phyloP scores from a whole-genome alignment of 2,888 invertebrate species.

The Choreutis nemorana region DNA sequence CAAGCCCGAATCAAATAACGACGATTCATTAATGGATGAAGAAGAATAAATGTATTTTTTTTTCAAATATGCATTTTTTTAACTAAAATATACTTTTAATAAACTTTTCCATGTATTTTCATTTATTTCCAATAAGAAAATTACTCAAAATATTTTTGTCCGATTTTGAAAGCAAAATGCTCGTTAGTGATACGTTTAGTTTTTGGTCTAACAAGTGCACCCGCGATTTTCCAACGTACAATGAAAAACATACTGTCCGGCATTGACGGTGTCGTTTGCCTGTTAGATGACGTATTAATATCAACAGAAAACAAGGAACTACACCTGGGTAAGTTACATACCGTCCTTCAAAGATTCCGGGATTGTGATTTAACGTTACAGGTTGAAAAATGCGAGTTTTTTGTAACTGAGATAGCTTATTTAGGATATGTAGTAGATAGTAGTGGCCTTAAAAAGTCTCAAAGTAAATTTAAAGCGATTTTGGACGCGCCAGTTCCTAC shows the following conservation, averaged over 20 bases:
- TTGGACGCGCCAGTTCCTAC: slow-evolving; percentile 1
- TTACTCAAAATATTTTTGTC: too few relatives aligned
- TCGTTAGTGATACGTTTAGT: too few relatives aligned
- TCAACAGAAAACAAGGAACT: slow-evolving; percentile 4
- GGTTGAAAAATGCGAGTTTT: not conserved
- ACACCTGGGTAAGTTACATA: slow-evolving; percentile 8
- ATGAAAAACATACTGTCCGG: slow-evolving; percentile 11
- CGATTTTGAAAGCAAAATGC: too few relatives aligned
- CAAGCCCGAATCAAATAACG: too few relatives aligned
- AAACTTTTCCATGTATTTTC: too few relatives aligned
- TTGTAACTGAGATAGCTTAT: not conserved
- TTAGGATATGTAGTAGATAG: slow-evolving; percentile 1
- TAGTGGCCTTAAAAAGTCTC: slow-evolving; percentile 5
- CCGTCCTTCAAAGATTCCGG: slow-evolving; percentile 6
- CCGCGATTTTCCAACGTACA: slow-evolving; percentile 13
- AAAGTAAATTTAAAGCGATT: slow-evolving; percentile 4
- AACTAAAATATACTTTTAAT: too few relatives aligned
- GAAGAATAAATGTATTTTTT: too few relatives aligned
- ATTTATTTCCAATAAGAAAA: too few relatives aligned
- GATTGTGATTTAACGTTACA: not conserved
- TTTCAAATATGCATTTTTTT: too few relatives aligned
- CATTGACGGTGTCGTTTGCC: slow-evolving; percentile 8
- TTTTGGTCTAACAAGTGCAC: slow-evolving; percentile 10
- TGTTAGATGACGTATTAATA: slow-evolving; percentile 10
- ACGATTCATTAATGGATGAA: too few relatives aligned